Conservation (phyloP, 1,140 invertebrate species). For the Platorchestia sp. region DNA sequence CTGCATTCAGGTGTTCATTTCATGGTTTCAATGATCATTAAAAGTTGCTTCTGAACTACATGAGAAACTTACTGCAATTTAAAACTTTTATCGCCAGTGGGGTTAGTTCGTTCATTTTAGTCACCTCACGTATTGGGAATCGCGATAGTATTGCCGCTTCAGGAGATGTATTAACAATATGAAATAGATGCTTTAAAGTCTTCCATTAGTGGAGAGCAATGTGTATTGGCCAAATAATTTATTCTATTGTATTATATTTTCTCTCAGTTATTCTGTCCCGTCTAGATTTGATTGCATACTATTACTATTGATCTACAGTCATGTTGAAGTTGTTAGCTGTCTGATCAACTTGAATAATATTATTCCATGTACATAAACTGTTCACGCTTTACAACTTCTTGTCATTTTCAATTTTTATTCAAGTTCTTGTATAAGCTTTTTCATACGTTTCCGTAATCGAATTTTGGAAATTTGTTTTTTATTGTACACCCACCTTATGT, state of each 20-base stretch:
- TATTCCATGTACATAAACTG: not conserved
- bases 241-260: not conserved
- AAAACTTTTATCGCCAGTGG: not conserved
- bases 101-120: not conserved
- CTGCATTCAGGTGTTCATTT: not conserved
- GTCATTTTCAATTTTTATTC: not conserved
- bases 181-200: not conserved
- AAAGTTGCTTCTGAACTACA: not conserved
- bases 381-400: not conserved
- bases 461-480: not conserved
- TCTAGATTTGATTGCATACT: not conserved
- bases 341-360: not conserved
- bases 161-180: not conserved
- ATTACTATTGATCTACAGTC: not conserved
- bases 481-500: not conserved
- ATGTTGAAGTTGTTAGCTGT: not conserved
- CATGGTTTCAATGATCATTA: not conserved
- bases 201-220: not conserved
- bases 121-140: not conserved
- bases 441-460: not conserved
- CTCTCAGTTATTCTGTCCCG: not conserved
- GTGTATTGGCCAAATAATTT: conserved; percentile 18
- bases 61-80: not conserved
- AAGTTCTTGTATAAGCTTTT: not conserved
- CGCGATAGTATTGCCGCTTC: not conserved